Evolutionary conservation across 2,888 invertebrate species (phyloP).

Genomic region (Ligdia adustata): DNA sequence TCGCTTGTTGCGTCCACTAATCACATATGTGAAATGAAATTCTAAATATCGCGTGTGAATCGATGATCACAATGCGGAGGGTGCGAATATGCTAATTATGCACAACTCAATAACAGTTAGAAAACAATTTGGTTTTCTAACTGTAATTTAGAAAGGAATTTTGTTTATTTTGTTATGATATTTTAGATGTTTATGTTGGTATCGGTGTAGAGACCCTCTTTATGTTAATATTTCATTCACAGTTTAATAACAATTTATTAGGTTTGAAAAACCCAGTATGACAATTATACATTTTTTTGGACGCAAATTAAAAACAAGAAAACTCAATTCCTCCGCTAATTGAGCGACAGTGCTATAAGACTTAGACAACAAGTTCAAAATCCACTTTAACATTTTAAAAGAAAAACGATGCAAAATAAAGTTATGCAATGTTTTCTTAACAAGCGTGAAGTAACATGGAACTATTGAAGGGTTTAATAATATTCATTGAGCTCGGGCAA

Average conservation of each 20-base stretch:
- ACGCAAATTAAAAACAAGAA: neutral
- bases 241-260: too few relatives aligned
- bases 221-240: too few relatives aligned
- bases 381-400: conserved; percentile 9
- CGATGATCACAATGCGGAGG: conserved; percentile 7
- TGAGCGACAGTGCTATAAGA: conserved; percentile 9
- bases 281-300: too few relatives aligned
- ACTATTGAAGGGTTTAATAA: conserved; percentile 80
- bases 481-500: conserved; percentile 83
- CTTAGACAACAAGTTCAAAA: conserved; percentile 15
- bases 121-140: too few relatives aligned
- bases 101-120: too few relatives aligned
- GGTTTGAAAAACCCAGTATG: too few relatives aligned
- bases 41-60: conserved; percentile 11
- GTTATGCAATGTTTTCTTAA: conserved; percentile 58
- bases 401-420: conserved; percentile 27
- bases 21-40: conserved; percentile 16
- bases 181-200: too few relatives aligned
- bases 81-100: conserved; percentile 5
- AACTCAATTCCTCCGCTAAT: too few relatives aligned
- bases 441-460: conserved; percentile 71
- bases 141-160: too few relatives aligned
- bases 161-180: too few relatives aligned
- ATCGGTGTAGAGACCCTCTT: too few relatives aligned
- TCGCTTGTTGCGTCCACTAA: conserved; percentile 14